A percentile compares a stretch with the other conserved stretches of the same genome.
phyloP scores from a whole-genome alignment of 2,888 invertebrate species.

The Cerceris ruficornis region DNA sequence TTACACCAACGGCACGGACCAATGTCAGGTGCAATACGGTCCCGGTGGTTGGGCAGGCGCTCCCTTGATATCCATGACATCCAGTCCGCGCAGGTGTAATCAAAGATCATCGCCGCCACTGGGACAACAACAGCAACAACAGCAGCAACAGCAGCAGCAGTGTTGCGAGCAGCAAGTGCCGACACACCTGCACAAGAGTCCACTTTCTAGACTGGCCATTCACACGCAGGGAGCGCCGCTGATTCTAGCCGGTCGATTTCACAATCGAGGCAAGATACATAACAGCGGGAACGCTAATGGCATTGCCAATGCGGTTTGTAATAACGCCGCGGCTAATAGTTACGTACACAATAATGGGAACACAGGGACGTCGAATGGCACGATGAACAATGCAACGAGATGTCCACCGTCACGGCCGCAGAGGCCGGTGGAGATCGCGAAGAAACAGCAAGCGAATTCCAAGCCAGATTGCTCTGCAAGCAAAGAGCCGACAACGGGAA shows the following conservation, averaged over 20 bases:
- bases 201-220: conserved; percentile 89
- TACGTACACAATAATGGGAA: conserved; percentile 56
- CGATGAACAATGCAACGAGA: conserved; percentile 41
- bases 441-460: conserved; percentile 70
- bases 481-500: conserved; percentile 61
- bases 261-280: conserved; percentile 82
- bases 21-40: conserved; percentile 71
- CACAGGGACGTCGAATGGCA: conserved; percentile 42
- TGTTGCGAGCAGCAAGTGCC: conserved; percentile 61
- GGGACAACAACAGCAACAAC: conserved; percentile 63
- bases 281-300: conserved; percentile 53
- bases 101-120: conserved; percentile 73
- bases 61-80: conserved; percentile 90
- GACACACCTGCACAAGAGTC: conserved; percentile 78
- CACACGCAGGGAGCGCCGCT: conserved; percentile 94
- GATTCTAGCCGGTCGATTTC: conserved; percentile 87
- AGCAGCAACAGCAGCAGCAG: conserved; percentile 62
- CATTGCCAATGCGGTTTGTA: conserved; percentile 19
- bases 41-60: conserved; percentile 89
- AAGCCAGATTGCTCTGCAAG: conserved; percentile 79
- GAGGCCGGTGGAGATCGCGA: conserved; percentile 43
- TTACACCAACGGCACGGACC: conserved; percentile 44
- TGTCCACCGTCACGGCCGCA: conserved; percentile 58
- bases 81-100: conserved; percentile 83
- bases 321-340: conserved; percentile 31